A percentile compares a stretch with the other conserved stretches of the same genome.
These are phyloP conservation scores for Elaphurus davidianus DNA, from an alignment of 2,113 vertebrate species.

Conservation along the genomic window DNA sequence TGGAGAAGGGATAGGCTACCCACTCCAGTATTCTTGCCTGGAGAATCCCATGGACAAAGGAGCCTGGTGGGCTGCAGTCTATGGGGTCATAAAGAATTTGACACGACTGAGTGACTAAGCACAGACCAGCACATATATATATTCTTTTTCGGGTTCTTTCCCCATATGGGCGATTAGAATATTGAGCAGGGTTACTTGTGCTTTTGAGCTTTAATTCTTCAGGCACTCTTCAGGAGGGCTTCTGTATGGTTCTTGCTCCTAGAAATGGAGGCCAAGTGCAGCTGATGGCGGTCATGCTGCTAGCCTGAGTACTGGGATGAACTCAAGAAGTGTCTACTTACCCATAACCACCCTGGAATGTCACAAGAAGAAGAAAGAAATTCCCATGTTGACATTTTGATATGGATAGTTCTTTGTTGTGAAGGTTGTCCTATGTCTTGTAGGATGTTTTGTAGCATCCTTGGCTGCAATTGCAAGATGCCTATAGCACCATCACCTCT, in stretches of 20 bases:
- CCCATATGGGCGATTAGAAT: neutral
- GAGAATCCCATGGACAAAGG: neutral
- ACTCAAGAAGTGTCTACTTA: neutral
- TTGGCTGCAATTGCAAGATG: neutral
- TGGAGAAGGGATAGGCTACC: neutral
- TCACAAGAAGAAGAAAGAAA: neutral
- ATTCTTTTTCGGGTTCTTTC: neutral
- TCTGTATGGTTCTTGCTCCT: neutral
- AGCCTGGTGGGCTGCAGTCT: neutral
- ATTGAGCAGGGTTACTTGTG: neutral
- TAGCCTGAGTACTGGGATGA: neutral
- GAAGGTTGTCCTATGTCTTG: neutral
- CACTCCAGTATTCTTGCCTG: neutral
- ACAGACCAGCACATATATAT: neutral
- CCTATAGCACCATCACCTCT: neutral
- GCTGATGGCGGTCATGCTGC: neutral
- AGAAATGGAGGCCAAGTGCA: neutral
- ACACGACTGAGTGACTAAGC: neutral
- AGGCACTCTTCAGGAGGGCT: neutral
- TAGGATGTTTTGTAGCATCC: neutral
- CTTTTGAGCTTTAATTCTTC: neutral
- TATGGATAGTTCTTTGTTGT: neutral
- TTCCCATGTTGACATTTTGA: neutral
- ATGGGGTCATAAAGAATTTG: neutral
- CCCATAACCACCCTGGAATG: neutral